A percentile compares a stretch with the other conserved stretches of the same genome.
Evolutionary conservation across 2,113 vertebrate genomes (phyloP).

Genomic region (Notothenia rossii): DNA sequence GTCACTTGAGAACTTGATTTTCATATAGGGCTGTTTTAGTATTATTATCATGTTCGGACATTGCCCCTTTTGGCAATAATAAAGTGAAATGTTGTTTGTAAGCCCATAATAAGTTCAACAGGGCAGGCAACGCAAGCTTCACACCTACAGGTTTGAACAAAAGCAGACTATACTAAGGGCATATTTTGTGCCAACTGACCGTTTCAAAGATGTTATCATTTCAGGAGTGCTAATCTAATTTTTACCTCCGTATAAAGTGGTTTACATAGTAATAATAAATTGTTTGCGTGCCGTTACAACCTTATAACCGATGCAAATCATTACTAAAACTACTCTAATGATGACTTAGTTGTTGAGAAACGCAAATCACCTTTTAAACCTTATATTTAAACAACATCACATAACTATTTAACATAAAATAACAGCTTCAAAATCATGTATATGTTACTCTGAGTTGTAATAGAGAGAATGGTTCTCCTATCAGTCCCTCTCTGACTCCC

Average conservation of each 20-base stretch:
- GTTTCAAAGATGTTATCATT: neutral
- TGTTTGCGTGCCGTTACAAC: neutral
- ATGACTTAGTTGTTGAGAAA: constrained; percentile 4
- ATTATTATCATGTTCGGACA: too few relatives aligned
- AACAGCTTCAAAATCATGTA: too few relatives aligned
- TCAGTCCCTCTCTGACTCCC: too few relatives aligned
- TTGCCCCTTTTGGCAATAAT: too few relatives aligned
- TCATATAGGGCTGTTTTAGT: too few relatives aligned
- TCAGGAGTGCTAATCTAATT: neutral
- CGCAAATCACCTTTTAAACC: neutral
- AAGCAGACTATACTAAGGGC: neutral
- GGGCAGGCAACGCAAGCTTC: too few relatives aligned
- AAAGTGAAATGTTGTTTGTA: neutral
- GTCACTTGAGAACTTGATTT: neutral
- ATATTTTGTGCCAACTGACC: neutral
- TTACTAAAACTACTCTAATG: neutral
- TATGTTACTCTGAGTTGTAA: too few relatives aligned
- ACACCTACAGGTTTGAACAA: neutral
- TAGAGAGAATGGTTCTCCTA: too few relatives aligned
- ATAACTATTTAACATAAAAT: too few relatives aligned
- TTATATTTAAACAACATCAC: neutral
- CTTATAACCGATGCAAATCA: neutral
- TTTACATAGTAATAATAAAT: neutral
- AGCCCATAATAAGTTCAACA: neutral
- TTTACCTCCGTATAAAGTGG: neutral